Base-by-base conservation (phyloP, 2,888 invertebrate species). In the Noctua janthe region DNA sequence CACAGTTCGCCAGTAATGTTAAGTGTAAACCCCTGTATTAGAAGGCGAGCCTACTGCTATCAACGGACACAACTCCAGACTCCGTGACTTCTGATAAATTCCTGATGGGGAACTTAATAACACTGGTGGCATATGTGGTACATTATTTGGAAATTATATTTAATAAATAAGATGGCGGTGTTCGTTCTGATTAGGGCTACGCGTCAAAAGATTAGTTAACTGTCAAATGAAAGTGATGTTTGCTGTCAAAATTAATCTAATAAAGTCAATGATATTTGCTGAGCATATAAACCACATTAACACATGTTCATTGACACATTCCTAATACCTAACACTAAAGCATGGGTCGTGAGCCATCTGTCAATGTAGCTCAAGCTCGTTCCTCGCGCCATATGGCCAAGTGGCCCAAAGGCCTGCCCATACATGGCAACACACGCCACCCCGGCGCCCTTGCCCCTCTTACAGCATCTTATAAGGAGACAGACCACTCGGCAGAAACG, bases 381-480 rank as follows among this genome's bases (percentile, higher is more conserved):
- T 78, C 81, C 82, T 83, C 51, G 80, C 78, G 73, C 87, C 90
- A 90, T 87, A 87, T 89, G 89, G 82, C 81, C 74, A 47, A 47
- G 51, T 78, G 74, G 79, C 71, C 75, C 66, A 84, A 87, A 90
- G 90, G 74, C 67, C 78, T 76, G 78, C 29, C 90, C 91, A 84
- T 92, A 88, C 88, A 82, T 6, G 78, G 81, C 47, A 15, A 59
- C 67, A 74, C 4, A 23, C 71, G 75, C 80, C 78, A 84, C 84
- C 90, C 85, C 69, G 90, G 47, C 80, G 91, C 88, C 92, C 92
- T 92, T 91, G 92, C 82, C 88, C 92, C 89, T 86, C 83, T 89
- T 88, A 82, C 75, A 81, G 75, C 59, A 56, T 81, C 87, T 66
- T 88, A 90, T 90, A 92, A 80, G 91, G 92, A 87, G 76, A 78